These are phyloP conservation scores for Motacilla tschutschensis DNA, from an alignment of 2,113 vertebrate genomes.

Conservation along the genomic window DNA sequence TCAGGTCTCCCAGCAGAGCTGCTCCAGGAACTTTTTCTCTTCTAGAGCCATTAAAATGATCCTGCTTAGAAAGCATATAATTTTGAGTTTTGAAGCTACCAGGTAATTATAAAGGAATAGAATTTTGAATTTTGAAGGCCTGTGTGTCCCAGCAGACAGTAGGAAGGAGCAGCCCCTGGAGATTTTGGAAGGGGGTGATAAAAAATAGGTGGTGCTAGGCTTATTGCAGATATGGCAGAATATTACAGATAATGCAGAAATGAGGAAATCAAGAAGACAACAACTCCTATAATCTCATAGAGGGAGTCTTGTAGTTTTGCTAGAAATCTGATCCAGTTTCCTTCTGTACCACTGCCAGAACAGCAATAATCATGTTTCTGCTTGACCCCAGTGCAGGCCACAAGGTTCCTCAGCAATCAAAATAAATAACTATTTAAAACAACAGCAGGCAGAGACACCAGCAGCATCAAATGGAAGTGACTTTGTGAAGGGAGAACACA, in stretches of 20 bases:
- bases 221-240: background rate
- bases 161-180: background rate
- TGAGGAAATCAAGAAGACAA: background rate
- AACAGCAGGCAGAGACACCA: background rate
- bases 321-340: background rate
- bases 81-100: background rate
- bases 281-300: background rate
- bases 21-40: background rate
- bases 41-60: background rate
- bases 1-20: background rate
- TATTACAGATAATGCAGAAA: background rate
- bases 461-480: background rate
- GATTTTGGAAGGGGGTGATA: background rate
- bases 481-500: background rate
- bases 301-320: background rate
- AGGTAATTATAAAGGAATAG: background rate
- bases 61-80: background rate
- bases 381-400: background rate
- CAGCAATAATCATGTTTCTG: background rate
- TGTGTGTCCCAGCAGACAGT: background rate
- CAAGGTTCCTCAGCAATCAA: background rate
- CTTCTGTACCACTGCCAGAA: background rate
- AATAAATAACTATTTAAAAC: slow-evolving; percentile 7
- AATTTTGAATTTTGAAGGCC: background rate
- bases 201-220: background rate